Base-by-base conservation (phyloP, 2,797 vertebrate genomes). In the Orestias chungarensis region DNA sequence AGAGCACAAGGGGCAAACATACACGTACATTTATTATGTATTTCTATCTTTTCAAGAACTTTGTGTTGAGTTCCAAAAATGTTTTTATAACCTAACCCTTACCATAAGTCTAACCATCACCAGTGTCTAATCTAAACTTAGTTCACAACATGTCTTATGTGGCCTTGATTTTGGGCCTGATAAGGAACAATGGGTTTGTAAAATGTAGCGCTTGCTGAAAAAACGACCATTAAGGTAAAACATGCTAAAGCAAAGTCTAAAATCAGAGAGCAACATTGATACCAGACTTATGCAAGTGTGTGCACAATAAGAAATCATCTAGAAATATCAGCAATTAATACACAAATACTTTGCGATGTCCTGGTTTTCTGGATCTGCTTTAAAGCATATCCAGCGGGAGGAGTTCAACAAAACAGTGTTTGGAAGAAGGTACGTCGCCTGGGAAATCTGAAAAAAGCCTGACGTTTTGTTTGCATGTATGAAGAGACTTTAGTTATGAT, bases 391-490 rank as follows among this genome's bases (percentile, higher is more conserved):
- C 18, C 64, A 75, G 64, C 38, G 78, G 83, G 38, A 70, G 64
- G 75, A 86, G 88, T 87, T 83, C 40, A 82, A 69, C 54, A 20
- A 54, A 64, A 35, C 43, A 75, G 61, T 62, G 50, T 76, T 74
- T 72, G n/a, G 57, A 57, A 66, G 52, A 66, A 73, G 78, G 29
- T 35, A 27, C 35, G 77, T 78, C 78, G 62, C 72, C 64, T 46
- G 71, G 71, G 85, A 78, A 86, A 87, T 87, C 70, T 69, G 64
- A 82, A 86, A 77, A 70, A 70, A 82, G 86, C 88, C 84, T 33
- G 40, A 80, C 81, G 85, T 76, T 35, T 71, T 81, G 82, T 86
- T 89, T 88, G 79, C 74, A 79, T 52, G 81, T 4, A 33, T 83
- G 55, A 62, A 75, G 74, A 64, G 55, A 83, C 75, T 78, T 69